Evolutionary conservation across 2,113 vertebrate species (phyloP).

Genomic region (Mormoops blainvillei): DNA sequence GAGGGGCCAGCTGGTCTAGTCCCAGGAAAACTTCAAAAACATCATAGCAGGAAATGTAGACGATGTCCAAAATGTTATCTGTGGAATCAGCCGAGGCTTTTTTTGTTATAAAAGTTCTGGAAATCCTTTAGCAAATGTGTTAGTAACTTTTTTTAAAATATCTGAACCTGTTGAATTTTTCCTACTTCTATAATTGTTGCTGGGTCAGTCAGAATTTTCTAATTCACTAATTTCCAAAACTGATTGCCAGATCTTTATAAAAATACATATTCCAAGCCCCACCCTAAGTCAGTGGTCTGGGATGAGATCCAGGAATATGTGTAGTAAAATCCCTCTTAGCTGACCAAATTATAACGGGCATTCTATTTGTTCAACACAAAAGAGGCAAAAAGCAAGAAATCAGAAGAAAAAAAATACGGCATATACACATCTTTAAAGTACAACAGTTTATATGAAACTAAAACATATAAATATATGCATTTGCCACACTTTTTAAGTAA

Average conservation of each 20-base stretch:
- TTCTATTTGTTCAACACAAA: conserved; percentile 8
- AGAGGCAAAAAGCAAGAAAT: background rate
- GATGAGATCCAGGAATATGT: conserved; percentile 31
- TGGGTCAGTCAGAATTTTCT: background rate
- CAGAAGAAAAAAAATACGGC: background rate
- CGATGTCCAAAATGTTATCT: conserved; percentile 8
- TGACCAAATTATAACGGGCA: conserved; percentile 33
- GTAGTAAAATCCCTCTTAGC: conserved; percentile 23
- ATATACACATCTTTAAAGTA: background rate
- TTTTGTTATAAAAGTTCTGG: background rate
- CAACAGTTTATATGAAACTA: background rate
- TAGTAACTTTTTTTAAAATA: conserved; percentile 44
- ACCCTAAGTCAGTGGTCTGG: background rate
- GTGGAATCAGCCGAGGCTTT: background rate
- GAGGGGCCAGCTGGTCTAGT: background rate
- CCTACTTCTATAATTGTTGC: background rate
- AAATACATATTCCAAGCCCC: conserved; percentile 36
- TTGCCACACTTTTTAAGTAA: background rate
- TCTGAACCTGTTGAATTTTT: conserved; percentile 32
- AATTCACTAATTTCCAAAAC: conserved; percentile 36
- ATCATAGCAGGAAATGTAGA: conserved; percentile 1
- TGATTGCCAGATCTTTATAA: background rate
- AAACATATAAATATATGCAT: background rate
- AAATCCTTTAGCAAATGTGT: conserved; percentile 30
- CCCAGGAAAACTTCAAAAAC: conserved; percentile 32